A percentile compares a stretch with the other conserved stretches of the same genome.
phyloP scores from a whole-genome alignment of 2,888 invertebrate species.

The Anthrax anthrax region DNA sequence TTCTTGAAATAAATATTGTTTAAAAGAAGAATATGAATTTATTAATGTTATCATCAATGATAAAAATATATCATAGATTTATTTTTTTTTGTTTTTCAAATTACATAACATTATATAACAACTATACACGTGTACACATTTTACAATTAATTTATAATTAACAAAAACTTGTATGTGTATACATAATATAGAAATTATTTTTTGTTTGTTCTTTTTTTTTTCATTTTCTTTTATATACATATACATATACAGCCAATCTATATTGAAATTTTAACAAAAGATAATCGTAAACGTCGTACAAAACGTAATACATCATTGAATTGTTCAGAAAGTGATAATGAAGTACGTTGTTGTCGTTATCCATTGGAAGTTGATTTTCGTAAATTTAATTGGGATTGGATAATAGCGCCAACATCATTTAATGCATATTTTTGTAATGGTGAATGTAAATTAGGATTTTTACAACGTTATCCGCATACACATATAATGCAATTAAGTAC shows the following conservation, averaged over 20 bases:
- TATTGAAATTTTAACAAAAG: constrained; percentile 28
- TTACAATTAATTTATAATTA: too few relatives aligned
- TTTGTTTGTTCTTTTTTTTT: too few relatives aligned
- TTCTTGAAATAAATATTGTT: too few relatives aligned
- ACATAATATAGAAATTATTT: too few relatives aligned
- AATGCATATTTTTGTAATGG: constrained; percentile 94
- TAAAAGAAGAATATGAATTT: too few relatives aligned
- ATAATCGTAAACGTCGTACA: constrained; percentile 43
- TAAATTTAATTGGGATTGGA: constrained; percentile 90
- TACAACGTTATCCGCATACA: constrained; percentile 77
- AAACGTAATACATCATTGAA: constrained; percentile 68
- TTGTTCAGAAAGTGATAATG: constrained; percentile 58
- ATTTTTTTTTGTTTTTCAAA: too few relatives aligned
- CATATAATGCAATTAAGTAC: constrained; percentile 74
- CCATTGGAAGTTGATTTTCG: constrained; percentile 82
- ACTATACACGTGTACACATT: too few relatives aligned
- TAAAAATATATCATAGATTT: too few relatives aligned
- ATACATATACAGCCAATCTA: constrained; percentile 31
- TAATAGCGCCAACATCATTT: constrained; percentile 89
- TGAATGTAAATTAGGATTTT: constrained; percentile 78
- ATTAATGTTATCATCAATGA: too few relatives aligned
- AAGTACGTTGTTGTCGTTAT: constrained; percentile 84
- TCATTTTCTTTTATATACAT: too few relatives aligned
- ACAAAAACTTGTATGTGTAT: too few relatives aligned
- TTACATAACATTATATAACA: too few relatives aligned